Percentiles rank a stretch among this genome's conserved stretches.
Conservation (phyloP, 2,888 invertebrate genomes). For the Bembecia ichneumoniformis region DNA sequence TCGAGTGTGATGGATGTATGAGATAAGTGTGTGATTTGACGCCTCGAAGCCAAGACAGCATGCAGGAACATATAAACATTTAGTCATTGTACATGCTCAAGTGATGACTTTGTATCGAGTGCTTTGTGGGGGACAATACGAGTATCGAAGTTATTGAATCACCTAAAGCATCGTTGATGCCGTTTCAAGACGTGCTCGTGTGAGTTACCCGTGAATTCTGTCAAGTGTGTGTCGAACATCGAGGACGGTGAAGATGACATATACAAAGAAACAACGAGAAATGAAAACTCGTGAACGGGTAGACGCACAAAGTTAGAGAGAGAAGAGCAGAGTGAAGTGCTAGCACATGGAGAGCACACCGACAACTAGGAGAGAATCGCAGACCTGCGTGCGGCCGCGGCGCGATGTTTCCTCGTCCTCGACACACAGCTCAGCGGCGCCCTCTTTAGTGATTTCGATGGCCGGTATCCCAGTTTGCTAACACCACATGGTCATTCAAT, state of each 20-base stretch:
- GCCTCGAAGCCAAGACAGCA: slow-evolving; percentile 70
- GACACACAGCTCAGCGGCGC: slow-evolving; percentile 77
- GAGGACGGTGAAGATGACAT: slow-evolving; percentile 62
- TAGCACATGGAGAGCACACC: slow-evolving; percentile 67
- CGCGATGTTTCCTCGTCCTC: slow-evolving; percentile 74
- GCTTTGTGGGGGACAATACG: slow-evolving; percentile 33
- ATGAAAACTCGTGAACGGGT: slow-evolving; percentile 62
- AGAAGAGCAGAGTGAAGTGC: slow-evolving; percentile 67
- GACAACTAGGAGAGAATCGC: slow-evolving; percentile 64
- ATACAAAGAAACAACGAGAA: slow-evolving; percentile 58
- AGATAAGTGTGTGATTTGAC: slow-evolving; percentile 42
- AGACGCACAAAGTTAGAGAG: slow-evolving; percentile 54
- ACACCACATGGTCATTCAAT: slow-evolving; percentile 65
- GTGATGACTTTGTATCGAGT: slow-evolving; percentile 60
- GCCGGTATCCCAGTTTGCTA: slow-evolving; percentile 73
- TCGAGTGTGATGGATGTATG: slow-evolving; percentile 43
- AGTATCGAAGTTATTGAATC: slow-evolving; percentile 4
- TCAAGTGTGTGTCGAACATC: slow-evolving; percentile 50
- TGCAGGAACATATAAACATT: slow-evolving; percentile 54
- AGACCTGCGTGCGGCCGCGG: slow-evolving; percentile 62
- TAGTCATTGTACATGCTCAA: slow-evolving; percentile 61
- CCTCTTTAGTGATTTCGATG: slow-evolving; percentile 87
- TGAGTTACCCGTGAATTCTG: slow-evolving; percentile 37
- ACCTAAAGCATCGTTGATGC: neutral
- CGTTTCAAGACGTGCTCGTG: slow-evolving; percentile 3